Evolutionary conservation across 2,113 vertebrate species (phyloP), one percentile per base, ranked within the genome.

Genomic region (Lonchura striata): DNA sequence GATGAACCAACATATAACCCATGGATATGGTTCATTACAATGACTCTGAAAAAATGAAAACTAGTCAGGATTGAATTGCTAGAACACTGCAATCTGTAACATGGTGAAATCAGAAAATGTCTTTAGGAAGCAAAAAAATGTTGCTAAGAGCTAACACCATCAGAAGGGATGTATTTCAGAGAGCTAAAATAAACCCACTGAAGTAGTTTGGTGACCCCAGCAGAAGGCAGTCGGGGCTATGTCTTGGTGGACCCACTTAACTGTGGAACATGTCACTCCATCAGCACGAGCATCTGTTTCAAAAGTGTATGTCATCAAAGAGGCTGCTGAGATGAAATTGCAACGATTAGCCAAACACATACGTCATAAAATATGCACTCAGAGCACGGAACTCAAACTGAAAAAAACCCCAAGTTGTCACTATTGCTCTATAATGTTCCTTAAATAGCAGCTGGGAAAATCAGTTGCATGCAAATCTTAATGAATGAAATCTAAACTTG

Each of bases 401-500:
- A 75, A 86, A n/a, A 75, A n/a, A 3, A 2, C 2, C 30, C 19
- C 53, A 47, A 19, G 8, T 65, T 84, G 63, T 92, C 33, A 27
- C 39, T 88, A n/a, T 69, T 80, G 23, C 63, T 92, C 85, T 71
- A 42, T 33, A 57, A 77, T 7, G 5, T 66, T 86, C 64, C n/a
- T 86, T 76, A 65, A 90, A 82, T 30, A 82, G 78, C 47, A 88
- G 82, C 74, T 33, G 52, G 39, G 80, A 65, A 93, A 92, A 86
- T 76, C 12, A 89, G 61, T 35, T 85, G 46, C 70, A 89, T 82
- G 66, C 56, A 87, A 53, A 85, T 61, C 53, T 90, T 63, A 70
- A 90, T 77, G 50, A 92, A 82, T 91, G 66, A 94, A 85, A 66
- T 52, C 27, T 85, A 90, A 92, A 72, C 30, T 79, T 82, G 63